A percentile compares a stretch with the other conserved stretches of the same genome.
These are phyloP conservation scores for Amblyraja radiata DNA, from an alignment of 2,797 vertebrate species.

Conservation along the genomic window DNA sequence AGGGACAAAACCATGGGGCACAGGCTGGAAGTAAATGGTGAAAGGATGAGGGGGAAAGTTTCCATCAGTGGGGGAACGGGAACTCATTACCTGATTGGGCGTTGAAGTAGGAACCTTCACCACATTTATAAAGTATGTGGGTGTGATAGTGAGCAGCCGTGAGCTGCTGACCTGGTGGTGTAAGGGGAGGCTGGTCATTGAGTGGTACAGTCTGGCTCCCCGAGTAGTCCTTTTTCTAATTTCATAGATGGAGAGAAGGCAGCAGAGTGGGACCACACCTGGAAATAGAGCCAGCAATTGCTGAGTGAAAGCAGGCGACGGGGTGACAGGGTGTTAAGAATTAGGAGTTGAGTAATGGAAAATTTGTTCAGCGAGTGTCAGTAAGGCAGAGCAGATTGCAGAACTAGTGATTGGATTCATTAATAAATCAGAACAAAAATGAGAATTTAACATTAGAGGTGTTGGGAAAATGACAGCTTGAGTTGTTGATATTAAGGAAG, in stretches of 20 bases:
- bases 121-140: no score
- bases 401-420: background rate
- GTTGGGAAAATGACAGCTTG: background rate
- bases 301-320: background rate
- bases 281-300: background rate
- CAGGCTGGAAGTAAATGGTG: no score
- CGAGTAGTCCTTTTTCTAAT: no score
- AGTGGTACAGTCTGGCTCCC: no score
- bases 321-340: background rate
- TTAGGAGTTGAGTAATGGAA: background rate
- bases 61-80: no score
- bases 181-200: no score
- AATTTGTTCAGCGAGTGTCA: background rate
- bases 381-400: background rate
- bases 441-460: background rate
- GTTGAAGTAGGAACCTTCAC: no score
- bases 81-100: no score
- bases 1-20: no score
- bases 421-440: background rate
- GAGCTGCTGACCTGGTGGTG: no score
- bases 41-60: no score
- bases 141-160: no score
- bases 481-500: background rate
- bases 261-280: background rate
- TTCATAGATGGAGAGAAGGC: background rate